A percentile compares a stretch with the other conserved stretches of the same genome.
phyloP scores from a whole-genome alignment of 2,888 invertebrate species.

The Opisthograptis luteolata region DNA sequence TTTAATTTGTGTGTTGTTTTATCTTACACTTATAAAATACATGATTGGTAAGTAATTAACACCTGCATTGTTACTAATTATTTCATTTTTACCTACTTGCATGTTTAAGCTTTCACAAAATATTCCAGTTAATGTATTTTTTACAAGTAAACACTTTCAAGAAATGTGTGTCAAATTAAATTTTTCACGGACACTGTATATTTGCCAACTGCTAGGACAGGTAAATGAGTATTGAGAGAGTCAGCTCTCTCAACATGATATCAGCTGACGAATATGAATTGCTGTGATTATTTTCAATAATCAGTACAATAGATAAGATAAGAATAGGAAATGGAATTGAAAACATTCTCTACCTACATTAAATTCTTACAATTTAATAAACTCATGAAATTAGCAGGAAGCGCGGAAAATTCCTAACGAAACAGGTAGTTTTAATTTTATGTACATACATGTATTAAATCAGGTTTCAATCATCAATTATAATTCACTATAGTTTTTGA shows the following conservation, averaged over 20 bases:
- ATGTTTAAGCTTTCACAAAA: no score
- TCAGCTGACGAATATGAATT: slow-evolving; percentile 3
- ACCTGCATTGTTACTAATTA: no score
- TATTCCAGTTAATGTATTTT: no score
- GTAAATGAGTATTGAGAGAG: slow-evolving; percentile 2
- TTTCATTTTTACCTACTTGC: slow-evolving; percentile 1
- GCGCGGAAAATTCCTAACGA: slow-evolving; percentile 1
- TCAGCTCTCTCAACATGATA: not conserved
- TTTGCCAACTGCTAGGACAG: not conserved
- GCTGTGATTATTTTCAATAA: slow-evolving; percentile 16
- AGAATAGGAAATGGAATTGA: not conserved
- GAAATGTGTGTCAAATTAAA: no score
- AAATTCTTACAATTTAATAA: not conserved
- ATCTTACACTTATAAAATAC: no score
- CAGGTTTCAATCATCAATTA: no score
- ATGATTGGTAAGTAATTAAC: no score
- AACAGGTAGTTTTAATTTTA: not conserved
- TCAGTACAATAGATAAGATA: slow-evolving; percentile 16
- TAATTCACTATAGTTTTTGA: no score
- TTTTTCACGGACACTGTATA: not conserved
- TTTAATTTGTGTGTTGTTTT: no score
- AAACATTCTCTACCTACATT: slow-evolving; percentile 4
- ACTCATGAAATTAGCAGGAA: no score
- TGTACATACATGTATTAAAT: not conserved
- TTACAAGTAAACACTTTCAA: no score